Conservation (phyloP, 2,113 vertebrate species). For the Mionectes macconnelli region DNA sequence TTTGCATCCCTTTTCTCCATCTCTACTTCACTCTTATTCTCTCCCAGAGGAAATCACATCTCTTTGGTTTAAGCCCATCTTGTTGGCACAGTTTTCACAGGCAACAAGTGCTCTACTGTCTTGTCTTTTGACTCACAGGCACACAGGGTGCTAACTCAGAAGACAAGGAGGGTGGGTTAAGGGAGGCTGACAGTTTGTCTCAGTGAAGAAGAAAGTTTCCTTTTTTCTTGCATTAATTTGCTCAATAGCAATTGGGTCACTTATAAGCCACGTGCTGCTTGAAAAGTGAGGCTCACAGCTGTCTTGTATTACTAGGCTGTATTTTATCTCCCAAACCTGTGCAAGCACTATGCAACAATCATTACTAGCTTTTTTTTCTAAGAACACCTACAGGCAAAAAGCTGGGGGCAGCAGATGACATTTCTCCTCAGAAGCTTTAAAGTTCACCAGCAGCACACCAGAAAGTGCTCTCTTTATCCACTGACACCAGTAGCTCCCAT, state of each 20-base stretch:
- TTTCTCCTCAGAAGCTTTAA: neutral
- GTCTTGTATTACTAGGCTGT: neutral
- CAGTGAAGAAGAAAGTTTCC: neutral
- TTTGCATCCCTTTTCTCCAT: neutral
- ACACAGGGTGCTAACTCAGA: neutral
- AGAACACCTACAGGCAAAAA: neutral
- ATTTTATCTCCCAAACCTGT: neutral
- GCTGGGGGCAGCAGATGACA: neutral
- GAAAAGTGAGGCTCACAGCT: neutral
- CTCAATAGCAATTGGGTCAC: neutral
- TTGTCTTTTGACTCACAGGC: neutral
- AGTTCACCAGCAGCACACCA: neutral
- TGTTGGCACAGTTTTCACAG: neutral
- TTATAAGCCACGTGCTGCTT: neutral
- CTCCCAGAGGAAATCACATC: neutral
- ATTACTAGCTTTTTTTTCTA: neutral
- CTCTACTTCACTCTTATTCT: neutral
- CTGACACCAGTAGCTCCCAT: neutral
- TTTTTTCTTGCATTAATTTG: neutral
- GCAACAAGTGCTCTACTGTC: neutral
- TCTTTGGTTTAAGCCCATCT: neutral
- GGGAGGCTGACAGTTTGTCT: neutral
- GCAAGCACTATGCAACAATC: neutral
- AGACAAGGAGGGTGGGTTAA: neutral
- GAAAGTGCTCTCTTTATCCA: neutral